A percentile compares a stretch with the other conserved stretches of the same genome.
Evolutionary conservation across 2,797 vertebrate genomes (phyloP).

Genomic region (Toxotes lorentzi): DNA sequence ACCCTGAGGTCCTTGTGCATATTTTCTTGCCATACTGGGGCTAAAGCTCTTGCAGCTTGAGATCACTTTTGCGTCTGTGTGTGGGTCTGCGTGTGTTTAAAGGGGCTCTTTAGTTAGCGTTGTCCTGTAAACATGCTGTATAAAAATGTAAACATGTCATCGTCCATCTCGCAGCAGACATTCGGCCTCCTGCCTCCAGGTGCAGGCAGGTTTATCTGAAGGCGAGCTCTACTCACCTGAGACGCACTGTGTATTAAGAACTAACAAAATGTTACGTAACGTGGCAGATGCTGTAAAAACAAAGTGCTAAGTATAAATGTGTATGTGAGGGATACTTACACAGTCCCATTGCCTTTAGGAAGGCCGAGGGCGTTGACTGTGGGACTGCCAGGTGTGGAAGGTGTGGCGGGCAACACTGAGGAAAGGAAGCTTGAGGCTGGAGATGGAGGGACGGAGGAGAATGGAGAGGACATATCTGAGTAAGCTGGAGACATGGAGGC

Average conservation of each 20-base stretch:
- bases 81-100: constrained; percentile 33
- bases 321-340: constrained; percentile 86
- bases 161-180: constrained; percentile 47
- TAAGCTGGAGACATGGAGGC: constrained; percentile 80
- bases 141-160: constrained; percentile 80
- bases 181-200: constrained; percentile 15
- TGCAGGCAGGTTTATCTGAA: constrained; percentile 25
- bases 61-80: constrained; percentile 22
- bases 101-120: constrained; percentile 34
- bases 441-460: constrained; percentile 85
- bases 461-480: constrained; percentile 87
- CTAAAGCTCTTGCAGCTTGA: constrained; percentile 28
- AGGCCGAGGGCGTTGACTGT: constrained; percentile 94
- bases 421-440: constrained; percentile 94
- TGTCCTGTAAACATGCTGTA: constrained; percentile 70
- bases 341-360: constrained; percentile 92
- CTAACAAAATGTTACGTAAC: background rate
- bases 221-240: background rate
- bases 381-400: constrained; percentile 83
- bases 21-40: constrained; percentile 33
- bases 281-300: background rate
- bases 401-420: constrained; percentile 90
- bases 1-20: constrained; percentile 27
- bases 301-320: background rate
- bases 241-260: background rate